Base-by-base conservation (phyloP, 1,140 invertebrate genomes). In the Ruditapes philippinarum region DNA sequence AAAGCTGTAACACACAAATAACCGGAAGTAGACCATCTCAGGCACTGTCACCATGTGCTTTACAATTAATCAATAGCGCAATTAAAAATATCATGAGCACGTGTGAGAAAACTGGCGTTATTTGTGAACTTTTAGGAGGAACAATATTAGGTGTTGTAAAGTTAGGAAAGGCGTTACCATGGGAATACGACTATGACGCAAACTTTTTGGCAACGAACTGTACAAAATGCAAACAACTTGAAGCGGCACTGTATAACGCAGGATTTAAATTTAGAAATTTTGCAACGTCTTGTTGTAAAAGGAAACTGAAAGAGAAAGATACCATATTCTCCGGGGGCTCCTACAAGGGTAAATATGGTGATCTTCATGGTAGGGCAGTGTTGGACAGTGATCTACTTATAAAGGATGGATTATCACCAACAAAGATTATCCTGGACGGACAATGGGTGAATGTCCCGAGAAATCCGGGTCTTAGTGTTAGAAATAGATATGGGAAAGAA, bases 401-500 rank as follows among this genome's bases (percentile, higher is more conserved):
- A 1, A 36, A 19, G 17, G 36, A 62, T 1, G 81, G 88, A 0
- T n/a, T 88, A 14, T 74, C 65, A 12, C 94, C 94, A 28, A 95
- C 94, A 0, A 83, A 90, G 31, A 90, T 94, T 3, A 36, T 91
- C 42, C 51, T 95, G 5, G 81, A 91, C 70, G 92, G 93, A 14
- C 62, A 86, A 4, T 95, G 94, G 94, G 88, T 95, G 2, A 83
- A 87, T 28, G 91, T 80, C 7, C 93, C 91, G 12, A 70, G 89
- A 49, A 95, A 93, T 79, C 95, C 95, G 28, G 95, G 95, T 22
- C 80, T 93, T 5, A 94, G 92, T 89, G 93, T 91, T 17, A 89
- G 95, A 28, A 94, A 94, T 84, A 90, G 92, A 42, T 94, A 93
- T 36, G 95, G 94, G 0, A 74, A 65, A 54, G 89, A 92, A 54